Evolutionary conservation across 2,888 invertebrate genomes (phyloP).

Genomic region (Dromius quadrimaculatus): DNA sequence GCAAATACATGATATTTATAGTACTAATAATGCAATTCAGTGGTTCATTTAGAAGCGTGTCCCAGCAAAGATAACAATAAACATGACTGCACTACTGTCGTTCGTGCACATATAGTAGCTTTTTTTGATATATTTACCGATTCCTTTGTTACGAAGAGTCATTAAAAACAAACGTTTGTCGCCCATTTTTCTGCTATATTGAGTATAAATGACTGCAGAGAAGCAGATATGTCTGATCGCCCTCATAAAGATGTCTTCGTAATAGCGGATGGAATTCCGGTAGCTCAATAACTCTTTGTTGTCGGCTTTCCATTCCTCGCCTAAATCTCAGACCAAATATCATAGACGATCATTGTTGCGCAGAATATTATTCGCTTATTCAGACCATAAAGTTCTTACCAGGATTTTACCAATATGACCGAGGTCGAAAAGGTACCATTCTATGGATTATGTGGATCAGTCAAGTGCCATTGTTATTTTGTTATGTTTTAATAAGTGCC

Average conservation of each 20-base stretch:
- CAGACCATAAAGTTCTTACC: no score
- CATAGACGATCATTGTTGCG: slow-evolving; percentile 4
- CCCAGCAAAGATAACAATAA: slow-evolving; percentile 16
- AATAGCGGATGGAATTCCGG: slow-evolving; percentile 28
- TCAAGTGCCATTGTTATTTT: no score
- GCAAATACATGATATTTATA: slow-evolving; percentile 12
- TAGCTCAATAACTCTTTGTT: slow-evolving; percentile 30
- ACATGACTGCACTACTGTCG: background rate
- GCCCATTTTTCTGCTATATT: slow-evolving; percentile 12
- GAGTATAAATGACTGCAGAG: background rate
- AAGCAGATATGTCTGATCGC: slow-evolving; percentile 1
- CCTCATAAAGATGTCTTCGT: slow-evolving; percentile 28
- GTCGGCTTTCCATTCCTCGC: slow-evolving; percentile 11
- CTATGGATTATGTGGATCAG: no score
- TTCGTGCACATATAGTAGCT: slow-evolving; percentile 10
- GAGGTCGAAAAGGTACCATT: no score
- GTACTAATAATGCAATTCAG: slow-evolving; percentile 28
- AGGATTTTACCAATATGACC: no score
- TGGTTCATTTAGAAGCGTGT: slow-evolving; percentile 6
- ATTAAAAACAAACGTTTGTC: slow-evolving; percentile 27
- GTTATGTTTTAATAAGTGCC: no score
- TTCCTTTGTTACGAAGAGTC: slow-evolving; percentile 23
- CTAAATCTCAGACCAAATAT: slow-evolving; percentile 22
- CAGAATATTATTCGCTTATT: background rate
- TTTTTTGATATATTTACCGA: slow-evolving; percentile 30